Percentiles rank a stretch among this genome's conserved stretches.
Conservation (phyloP, 2,113 vertebrate species). For the Acrocephalus kingi region DNA sequence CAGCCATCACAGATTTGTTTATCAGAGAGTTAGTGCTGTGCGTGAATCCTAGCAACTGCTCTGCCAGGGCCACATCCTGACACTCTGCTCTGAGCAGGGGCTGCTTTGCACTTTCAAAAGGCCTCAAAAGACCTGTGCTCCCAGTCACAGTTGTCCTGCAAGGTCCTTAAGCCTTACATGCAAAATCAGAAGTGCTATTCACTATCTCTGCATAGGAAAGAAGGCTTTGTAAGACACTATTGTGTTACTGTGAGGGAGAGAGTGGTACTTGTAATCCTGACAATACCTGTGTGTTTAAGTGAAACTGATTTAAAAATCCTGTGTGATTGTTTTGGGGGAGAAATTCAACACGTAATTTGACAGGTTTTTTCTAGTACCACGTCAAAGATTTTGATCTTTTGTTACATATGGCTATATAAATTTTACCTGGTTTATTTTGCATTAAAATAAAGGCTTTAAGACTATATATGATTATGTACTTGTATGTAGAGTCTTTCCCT, state of each 20-base stretch:
- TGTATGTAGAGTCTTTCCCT: background rate
- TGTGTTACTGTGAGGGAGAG: conserved; percentile 26
- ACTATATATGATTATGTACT: conserved; percentile 10
- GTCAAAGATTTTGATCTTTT: conserved; percentile 63
- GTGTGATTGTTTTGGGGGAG: conserved; percentile 40
- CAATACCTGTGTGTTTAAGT: conserved; percentile 53
- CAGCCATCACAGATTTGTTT: conserved; percentile 24
- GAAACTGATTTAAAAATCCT: conserved; percentile 61
- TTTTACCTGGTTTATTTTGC: conserved; percentile 77
- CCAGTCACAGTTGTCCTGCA: background rate
- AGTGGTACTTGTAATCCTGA: conserved; percentile 48
- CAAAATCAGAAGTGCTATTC: conserved; percentile 3
- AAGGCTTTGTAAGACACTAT: conserved; percentile 33
- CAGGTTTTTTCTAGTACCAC: conserved; percentile 66
- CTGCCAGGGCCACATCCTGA: conserved; percentile 5
- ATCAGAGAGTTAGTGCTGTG: background rate
- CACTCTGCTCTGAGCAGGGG: background rate
- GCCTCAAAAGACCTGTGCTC: background rate
- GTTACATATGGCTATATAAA: conserved; percentile 75
- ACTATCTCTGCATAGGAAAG: conserved; percentile 24
- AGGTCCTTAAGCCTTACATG: conserved; percentile 6
- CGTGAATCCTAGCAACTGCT: conserved; percentile 14
- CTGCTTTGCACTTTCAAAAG: conserved; percentile 13
- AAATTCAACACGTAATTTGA: conserved; percentile 58
- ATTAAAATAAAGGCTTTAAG: conserved; percentile 81